phyloP scores from a whole-genome alignment of 2,888 invertebrate genomes.

The Eupithecia abbreviata region DNA sequence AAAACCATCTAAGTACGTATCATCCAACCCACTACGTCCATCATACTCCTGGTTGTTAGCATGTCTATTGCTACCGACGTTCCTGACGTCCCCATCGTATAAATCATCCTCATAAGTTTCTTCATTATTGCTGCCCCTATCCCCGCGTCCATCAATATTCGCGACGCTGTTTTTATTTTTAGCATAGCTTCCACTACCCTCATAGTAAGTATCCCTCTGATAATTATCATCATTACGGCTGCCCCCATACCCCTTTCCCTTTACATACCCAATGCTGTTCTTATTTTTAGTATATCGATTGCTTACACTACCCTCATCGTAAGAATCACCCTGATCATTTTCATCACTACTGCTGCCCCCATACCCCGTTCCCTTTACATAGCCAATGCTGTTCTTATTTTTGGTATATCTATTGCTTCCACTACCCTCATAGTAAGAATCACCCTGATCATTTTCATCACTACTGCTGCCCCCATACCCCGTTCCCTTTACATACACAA shows the following conservation, averaged over 20 bases:
- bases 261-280: neutral
- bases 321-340: neutral
- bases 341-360: neutral
- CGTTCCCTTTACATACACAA: too few relatives aligned
- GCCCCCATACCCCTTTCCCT: neutral
- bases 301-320: neutral
- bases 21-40: neutral
- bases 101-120: neutral
- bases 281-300: neutral
- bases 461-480: too few relatives aligned
- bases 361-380: neutral
- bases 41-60: neutral
- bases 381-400: too few relatives aligned
- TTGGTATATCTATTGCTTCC: too few relatives aligned
- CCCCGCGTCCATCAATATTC: neutral
- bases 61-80: neutral
- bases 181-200: neutral
- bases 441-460: too few relatives aligned
- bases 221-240: neutral
- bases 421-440: too few relatives aligned
- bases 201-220: neutral
- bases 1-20: neutral
- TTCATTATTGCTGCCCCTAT: neutral
- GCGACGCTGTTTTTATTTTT: neutral
- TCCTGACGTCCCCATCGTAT: neutral